Evolutionary conservation across 2,113 vertebrate genomes (phyloP).

Genomic region (Centrocercus urophasianus): DNA sequence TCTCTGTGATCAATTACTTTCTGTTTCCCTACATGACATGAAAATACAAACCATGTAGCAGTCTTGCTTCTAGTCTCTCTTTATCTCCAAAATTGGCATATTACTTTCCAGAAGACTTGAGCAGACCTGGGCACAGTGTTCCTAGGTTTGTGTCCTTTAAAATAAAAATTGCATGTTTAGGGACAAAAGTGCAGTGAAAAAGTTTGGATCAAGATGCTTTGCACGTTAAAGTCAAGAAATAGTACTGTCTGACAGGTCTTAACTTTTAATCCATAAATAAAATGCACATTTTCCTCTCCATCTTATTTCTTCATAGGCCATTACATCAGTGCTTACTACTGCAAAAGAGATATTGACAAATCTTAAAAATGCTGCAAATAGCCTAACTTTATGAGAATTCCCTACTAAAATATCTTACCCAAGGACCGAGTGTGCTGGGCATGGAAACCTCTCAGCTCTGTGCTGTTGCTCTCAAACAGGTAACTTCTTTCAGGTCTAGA

Average conservation of each 20-base stretch:
- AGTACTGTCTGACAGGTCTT: conserved; percentile 3
- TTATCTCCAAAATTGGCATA: not conserved
- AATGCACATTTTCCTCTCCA: not conserved
- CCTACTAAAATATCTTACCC: not conserved
- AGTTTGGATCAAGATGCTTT: not conserved
- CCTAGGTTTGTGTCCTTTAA: not conserved
- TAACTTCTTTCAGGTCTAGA: not conserved
- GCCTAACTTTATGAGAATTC: not conserved
- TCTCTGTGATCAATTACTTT: not conserved
- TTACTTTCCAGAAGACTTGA: not conserved
- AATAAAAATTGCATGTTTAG: not conserved
- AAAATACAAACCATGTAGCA: not conserved
- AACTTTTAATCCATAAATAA: conserved; percentile 38
- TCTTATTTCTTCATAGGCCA: conserved; percentile 6
- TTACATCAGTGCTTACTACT: not conserved
- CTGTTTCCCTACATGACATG: not conserved
- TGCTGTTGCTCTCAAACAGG: not conserved
- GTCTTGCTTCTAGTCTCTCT: not conserved
- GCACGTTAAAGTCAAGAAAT: conserved; percentile 30
- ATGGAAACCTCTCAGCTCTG: not conserved
- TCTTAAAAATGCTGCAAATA: conserved; percentile 18
- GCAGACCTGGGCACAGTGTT: not conserved
- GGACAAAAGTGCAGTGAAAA: conserved; percentile 36
- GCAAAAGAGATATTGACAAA: not conserved
- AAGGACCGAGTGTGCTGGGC: not conserved